Evolutionary conservation across 1,140 invertebrate genomes (phyloP).

Genomic region (Brachystomella parvula): DNA sequence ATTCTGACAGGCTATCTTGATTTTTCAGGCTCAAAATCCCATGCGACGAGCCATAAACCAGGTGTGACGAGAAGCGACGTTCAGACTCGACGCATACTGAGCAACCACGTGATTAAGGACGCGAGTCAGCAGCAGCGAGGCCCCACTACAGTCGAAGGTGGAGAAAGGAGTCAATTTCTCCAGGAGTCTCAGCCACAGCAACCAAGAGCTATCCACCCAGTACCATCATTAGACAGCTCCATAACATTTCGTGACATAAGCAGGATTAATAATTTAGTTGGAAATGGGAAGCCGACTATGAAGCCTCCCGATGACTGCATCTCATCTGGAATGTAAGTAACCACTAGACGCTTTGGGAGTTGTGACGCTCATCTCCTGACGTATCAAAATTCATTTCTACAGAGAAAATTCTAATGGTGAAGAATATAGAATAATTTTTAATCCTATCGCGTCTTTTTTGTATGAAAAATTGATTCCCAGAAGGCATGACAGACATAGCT

Average conservation of each 20-base stretch:
- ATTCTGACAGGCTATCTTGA: no score
- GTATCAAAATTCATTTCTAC: no score
- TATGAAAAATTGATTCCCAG: no score
- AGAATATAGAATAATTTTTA: no score
- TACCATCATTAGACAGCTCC: constrained; percentile 10
- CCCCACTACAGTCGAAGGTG: neutral
- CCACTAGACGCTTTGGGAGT: no score
- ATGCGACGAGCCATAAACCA: neutral
- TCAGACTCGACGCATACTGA: neutral
- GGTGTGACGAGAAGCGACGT: no score
- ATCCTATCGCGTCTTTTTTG: no score
- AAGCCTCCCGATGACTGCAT: constrained; percentile 28
- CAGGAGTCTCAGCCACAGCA: neutral
- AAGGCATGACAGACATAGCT: no score
- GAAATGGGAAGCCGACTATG: neutral
- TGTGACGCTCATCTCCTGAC: no score
- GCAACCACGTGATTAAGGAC: constrained; percentile 3
- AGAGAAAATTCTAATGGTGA: no score
- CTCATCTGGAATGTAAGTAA: constrained; percentile 32
- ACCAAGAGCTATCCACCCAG: neutral
- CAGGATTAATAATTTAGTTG: neutral
- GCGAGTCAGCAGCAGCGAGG: neutral
- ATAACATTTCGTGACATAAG: constrained; percentile 18
- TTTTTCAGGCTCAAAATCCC: neutral
- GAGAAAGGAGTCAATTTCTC: neutral